Percentiles rank a stretch among this genome's conserved stretches.
Conservation (phyloP, 2,797 vertebrate species). For the Salmo trutta region DNA sequence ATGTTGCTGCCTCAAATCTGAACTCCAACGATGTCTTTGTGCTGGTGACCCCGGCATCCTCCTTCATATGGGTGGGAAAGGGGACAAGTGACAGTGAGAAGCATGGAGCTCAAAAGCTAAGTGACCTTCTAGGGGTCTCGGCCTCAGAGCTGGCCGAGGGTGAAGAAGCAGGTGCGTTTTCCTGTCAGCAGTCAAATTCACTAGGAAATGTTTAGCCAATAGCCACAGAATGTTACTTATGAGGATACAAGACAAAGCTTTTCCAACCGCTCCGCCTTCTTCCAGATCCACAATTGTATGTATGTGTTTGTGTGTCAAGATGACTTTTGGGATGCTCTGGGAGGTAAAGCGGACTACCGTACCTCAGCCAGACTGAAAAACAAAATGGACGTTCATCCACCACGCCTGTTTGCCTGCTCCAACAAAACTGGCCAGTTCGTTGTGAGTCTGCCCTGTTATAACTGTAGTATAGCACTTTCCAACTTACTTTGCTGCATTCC, state of each 20-base stretch:
- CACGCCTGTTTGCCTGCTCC: constrained; percentile 70
- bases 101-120: constrained; percentile 68
- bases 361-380: constrained; percentile 66
- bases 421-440: constrained; percentile 69
- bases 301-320: constrained; percentile 36
- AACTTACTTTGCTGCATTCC: not conserved
- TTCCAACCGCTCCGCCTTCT: not conserved
- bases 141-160: constrained; percentile 78
- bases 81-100: constrained; percentile 54
- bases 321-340: constrained; percentile 63
- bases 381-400: constrained; percentile 62
- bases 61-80: constrained; percentile 65
- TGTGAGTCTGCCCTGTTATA: constrained; percentile 35
- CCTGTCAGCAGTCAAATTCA: too few relatives aligned
- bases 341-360: constrained; percentile 59
- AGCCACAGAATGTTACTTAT: not conserved
- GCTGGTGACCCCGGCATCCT: constrained; percentile 50
- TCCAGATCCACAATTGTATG: not conserved
- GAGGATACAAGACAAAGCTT: not conserved
- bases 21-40: constrained; percentile 72
- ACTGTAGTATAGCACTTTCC: not conserved
- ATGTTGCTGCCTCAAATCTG: constrained; percentile 50
- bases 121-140: constrained; percentile 70
- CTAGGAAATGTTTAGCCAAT: not conserved
- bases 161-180: constrained; percentile 79